Evolutionary conservation across 2,888 invertebrate species (phyloP).

Genomic region (Pachydiplax longipennis): DNA sequence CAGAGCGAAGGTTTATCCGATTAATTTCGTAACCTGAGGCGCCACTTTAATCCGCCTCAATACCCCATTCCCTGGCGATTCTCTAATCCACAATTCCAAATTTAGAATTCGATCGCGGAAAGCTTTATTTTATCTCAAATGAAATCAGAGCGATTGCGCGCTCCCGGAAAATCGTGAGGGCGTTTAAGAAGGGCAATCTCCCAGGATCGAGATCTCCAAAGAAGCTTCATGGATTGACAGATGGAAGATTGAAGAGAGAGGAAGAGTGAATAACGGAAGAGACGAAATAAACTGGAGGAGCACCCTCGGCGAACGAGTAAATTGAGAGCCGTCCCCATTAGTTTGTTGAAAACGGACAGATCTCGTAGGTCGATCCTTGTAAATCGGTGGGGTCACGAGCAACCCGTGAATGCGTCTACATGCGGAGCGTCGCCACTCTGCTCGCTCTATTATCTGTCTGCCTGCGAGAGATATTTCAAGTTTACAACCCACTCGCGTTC

Average conservation of each 20-base stretch:
- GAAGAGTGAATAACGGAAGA: neutral
- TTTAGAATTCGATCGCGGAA: neutral
- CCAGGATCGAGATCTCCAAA: neutral
- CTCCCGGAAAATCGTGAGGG: neutral
- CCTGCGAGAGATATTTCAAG: too few relatives aligned
- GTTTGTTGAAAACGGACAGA: neutral
- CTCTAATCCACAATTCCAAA: too few relatives aligned
- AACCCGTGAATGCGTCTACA: too few relatives aligned
- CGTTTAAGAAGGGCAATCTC: neutral
- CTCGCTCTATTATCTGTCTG: too few relatives aligned
- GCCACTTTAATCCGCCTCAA: too few relatives aligned
- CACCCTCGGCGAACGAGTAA: constrained; percentile 1
- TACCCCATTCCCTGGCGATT: too few relatives aligned
- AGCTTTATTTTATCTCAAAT: neutral
- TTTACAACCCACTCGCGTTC: too few relatives aligned
- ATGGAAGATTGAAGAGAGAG: neutral
- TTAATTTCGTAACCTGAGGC: too few relatives aligned
- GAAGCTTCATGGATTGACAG: neutral
- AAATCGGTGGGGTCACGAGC: neutral
- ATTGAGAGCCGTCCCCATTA: constrained; percentile 14
- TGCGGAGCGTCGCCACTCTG: too few relatives aligned
- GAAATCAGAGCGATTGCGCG: neutral
- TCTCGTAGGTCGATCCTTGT: neutral
- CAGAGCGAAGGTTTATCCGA: too few relatives aligned
- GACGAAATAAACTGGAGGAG: neutral